phyloP scores from a whole-genome alignment of 2,888 invertebrate species.

The Erebia palarica region DNA sequence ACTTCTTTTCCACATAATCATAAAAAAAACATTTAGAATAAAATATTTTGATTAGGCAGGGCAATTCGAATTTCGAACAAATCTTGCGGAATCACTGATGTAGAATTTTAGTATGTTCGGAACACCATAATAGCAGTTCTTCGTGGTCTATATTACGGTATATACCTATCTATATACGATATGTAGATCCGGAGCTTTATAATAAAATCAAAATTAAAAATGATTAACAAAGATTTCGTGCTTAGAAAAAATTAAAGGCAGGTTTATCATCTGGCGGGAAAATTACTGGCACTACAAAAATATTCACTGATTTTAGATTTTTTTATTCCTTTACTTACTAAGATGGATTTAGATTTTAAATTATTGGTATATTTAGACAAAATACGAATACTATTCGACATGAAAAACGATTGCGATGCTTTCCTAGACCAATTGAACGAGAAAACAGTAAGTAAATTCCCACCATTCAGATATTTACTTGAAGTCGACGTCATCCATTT shows the following conservation, averaged over 20 bases:
- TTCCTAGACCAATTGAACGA: conserved; percentile 56
- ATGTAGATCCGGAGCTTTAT: too few relatives aligned
- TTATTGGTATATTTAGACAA: conserved; percentile 69
- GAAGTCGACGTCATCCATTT: conserved; percentile 69
- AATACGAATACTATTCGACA: conserved; percentile 55
- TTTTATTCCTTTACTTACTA: not conserved
- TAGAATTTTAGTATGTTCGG: too few relatives aligned
- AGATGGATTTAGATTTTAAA: conserved; percentile 58
- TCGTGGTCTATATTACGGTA: too few relatives aligned
- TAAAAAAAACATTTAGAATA: too few relatives aligned
- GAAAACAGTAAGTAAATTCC: conserved; percentile 58
- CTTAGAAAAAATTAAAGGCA: too few relatives aligned
- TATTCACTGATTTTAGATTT: not conserved
- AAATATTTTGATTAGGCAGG: too few relatives aligned
- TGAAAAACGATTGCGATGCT: conserved; percentile 56
- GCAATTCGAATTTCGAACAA: not conserved
- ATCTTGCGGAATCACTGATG: too few relatives aligned
- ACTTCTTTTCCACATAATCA: too few relatives aligned
- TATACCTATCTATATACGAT: too few relatives aligned
- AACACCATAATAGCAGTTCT: too few relatives aligned
- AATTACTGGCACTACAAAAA: not conserved
- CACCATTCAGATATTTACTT: conserved; percentile 60
- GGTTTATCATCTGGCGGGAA: conserved; percentile 1
- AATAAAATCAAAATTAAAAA: too few relatives aligned
- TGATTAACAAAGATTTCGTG: too few relatives aligned